phyloP scores from a whole-genome alignment of 2,888 invertebrate species.

The Diarsia rubi region DNA sequence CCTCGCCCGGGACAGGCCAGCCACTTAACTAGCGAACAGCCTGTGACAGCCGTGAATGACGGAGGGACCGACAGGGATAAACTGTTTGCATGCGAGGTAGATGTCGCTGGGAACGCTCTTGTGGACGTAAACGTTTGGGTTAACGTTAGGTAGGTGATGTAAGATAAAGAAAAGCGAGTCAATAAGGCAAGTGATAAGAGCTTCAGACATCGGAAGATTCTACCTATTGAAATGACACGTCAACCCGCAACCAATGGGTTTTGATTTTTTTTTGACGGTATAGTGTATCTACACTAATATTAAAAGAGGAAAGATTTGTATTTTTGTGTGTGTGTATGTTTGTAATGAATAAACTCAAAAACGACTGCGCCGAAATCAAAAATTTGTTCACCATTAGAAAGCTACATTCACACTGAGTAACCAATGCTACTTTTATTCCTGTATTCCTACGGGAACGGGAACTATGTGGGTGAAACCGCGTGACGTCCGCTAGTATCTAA shows the following conservation, averaged over 20 bases:
- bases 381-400: too few relatives aligned
- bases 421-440: too few relatives aligned
- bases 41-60: constrained; percentile 57
- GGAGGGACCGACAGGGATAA: constrained; percentile 63
- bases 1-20: constrained; percentile 36
- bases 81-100: constrained; percentile 37
- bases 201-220: not conserved
- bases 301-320: too few relatives aligned
- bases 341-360: too few relatives aligned
- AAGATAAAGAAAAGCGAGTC: not conserved
- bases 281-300: too few relatives aligned
- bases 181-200: not conserved
- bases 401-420: too few relatives aligned
- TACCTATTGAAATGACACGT: not conserved
- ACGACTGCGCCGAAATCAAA: too few relatives aligned
- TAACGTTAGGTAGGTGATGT: not conserved
- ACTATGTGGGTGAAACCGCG: too few relatives aligned
- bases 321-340: too few relatives aligned
- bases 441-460: too few relatives aligned
- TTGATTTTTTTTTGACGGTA: too few relatives aligned
- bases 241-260: not conserved
- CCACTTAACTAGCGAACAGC: constrained; percentile 43
- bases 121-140: not conserved
- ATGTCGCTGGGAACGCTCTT: constrained; percentile 6
- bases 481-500: too few relatives aligned